Evolutionary conservation across 2,888 invertebrate genomes (phyloP), one percentile per base, ranked within the genome.

Genomic region (Caradrina clavipalpis): DNA sequence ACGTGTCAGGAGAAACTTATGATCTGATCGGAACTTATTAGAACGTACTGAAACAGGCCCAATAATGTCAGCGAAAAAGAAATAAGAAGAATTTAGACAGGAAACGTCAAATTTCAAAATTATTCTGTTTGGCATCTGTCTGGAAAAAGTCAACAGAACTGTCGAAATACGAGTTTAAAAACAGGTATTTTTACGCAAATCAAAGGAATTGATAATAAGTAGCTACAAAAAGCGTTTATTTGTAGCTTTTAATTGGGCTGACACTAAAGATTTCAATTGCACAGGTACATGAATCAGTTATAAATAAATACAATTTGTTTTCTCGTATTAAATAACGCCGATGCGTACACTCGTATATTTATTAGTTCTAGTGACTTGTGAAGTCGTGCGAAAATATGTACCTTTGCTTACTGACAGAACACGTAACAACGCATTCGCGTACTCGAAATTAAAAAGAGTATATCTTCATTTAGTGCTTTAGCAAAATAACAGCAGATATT

Each of bases 81-180:
- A 5, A 45, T 17, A 1, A 45, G n/a, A n/a, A 45, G 17, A 45
- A 45, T 11, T 42, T 42, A 17, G 49, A n/a, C 55, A 45, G 17
- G 5, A 15, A 57, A 70, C 21, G 72, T 77, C 72, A 81, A 63
- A 65, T 22, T 68, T 58, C 17, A 70, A 70, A 62, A 54, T 5
- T 47, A 54, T 57, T 79, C 71, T 63, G 47, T 0, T 10, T 21
- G 13, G 39, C 8, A 10, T 15, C 42, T 49, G 31, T 19, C 21
- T 26, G 15, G 2, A 22, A 50, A 45, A n/a, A 8, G 4, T 13
- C 42, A 19, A 8, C 51, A 45, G 7, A 45, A 35, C 19, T 69
- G 22, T 58, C 35, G 45, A 51, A 51, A 71, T 26, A 69, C 58
- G 57, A 11, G 0, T 51, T 17, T n/a, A 69, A 4, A 26, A 3